Evolutionary conservation across 2,113 vertebrate species (phyloP), one percentile per base, ranked within the genome.

Genomic region (Jaculus jaculus): DNA sequence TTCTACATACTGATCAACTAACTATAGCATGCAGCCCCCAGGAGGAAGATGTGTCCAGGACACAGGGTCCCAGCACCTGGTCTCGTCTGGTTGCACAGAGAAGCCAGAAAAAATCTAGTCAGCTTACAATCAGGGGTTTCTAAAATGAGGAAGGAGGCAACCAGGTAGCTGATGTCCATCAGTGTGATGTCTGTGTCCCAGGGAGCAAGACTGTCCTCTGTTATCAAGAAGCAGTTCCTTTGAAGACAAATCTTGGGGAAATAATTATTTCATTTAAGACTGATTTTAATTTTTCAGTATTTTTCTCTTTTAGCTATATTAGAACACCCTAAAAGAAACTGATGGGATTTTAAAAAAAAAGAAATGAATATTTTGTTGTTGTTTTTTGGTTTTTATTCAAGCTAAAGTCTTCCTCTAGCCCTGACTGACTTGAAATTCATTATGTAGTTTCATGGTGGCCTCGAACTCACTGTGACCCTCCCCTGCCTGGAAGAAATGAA

Each of bases 221-320:
- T 28, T 23, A 66, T 39, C 72, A 77, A 61, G 8, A 80, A 4
- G 18, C 34, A 10, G 17, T 69, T 77, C 66, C 32, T 84, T 69
- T 32, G 89, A 74, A 84, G n/a, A 47, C 73, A 89, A 81, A n/a
- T 30, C 39, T 87, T 34, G 66, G 13, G 63, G 37, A 91, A 91
- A 72, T 63, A 58, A 82, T 91, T 72, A 37, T 83, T 71, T 82
- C 30, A 75, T 78, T 82, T 60, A 83, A 72, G 23, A 80, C 6
- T 68, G 15, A 74, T 68, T 71, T 65, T 66, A 66, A 47, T 54
- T 54, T 54, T 54, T 54, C 3, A 54, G 13, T 15, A 54, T 54
- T 15, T 54, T 54, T 54, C 54, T 54, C 54, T 54, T 10, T 54
- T 54, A 54, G 54, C 54, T 54, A 54, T 16, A 54, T 54, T 54